phyloP scores from a whole-genome alignment of 2,797 vertebrate species.

The Orestias chungarensis region DNA sequence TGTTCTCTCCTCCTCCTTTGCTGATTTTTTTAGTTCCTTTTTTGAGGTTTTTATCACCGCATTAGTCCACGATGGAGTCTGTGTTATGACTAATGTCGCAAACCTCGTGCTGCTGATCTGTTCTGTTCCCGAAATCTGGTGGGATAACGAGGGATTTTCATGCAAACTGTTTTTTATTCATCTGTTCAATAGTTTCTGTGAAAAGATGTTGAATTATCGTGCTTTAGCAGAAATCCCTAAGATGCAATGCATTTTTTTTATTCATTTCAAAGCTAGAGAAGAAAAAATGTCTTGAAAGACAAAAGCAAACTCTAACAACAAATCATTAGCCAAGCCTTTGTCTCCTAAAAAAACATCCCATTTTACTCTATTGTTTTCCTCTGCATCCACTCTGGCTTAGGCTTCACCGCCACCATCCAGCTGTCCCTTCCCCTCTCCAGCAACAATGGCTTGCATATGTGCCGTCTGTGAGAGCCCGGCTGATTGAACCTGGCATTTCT shows the following conservation, averaged over 20 bases:
- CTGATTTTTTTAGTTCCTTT: slow-evolving; percentile 49
- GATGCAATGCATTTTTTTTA: slow-evolving; percentile 15
- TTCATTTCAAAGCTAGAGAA: slow-evolving; percentile 10
- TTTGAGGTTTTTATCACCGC: slow-evolving; percentile 42
- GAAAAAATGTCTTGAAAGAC: slow-evolving; percentile 17
- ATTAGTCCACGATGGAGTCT: slow-evolving; percentile 29
- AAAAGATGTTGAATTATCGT: slow-evolving; percentile 7
- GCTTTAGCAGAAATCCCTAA: slow-evolving; percentile 21
- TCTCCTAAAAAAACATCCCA: slow-evolving; percentile 73
- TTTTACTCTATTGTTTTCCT: slow-evolving; percentile 74
- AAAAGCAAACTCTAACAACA: slow-evolving; percentile 47
- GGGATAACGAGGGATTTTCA: slow-evolving; percentile 32
- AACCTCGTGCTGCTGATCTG: slow-evolving; percentile 48
- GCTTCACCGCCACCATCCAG: slow-evolving; percentile 43
- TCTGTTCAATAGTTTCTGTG: slow-evolving; percentile 13
- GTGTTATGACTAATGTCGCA: slow-evolving; percentile 28
- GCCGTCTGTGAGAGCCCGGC: slow-evolving; percentile 45
- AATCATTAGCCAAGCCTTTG: slow-evolving; percentile 69
- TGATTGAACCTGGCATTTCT: slow-evolving; percentile 69
- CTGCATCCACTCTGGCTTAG: slow-evolving; percentile 48
- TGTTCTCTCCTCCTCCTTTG: slow-evolving; percentile 36
- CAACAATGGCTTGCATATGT: slow-evolving; percentile 48
- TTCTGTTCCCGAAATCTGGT: slow-evolving; percentile 38
- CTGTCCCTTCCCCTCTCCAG: slow-evolving; percentile 49
- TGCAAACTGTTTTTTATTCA: slow-evolving; percentile 3